Base-by-base conservation (phyloP, 2,797 vertebrate genomes). In the Tympanoctomys barrerae region DNA sequence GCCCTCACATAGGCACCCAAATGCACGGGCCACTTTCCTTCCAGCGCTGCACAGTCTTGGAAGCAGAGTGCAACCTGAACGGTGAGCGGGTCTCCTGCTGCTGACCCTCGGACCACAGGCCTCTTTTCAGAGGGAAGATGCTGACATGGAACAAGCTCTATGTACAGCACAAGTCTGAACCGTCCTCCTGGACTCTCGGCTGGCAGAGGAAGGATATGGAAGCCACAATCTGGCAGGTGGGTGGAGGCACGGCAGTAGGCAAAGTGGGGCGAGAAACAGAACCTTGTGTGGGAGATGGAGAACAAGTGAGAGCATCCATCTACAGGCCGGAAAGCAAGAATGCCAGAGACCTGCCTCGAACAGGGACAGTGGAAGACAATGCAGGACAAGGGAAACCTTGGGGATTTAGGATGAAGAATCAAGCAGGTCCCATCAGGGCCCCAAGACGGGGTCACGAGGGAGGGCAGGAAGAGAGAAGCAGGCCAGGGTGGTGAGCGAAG, bases 401-500 rank as follows among this genome's bases (percentile, higher is more conserved):
- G 73, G 54, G 62, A 26, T 42, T 7, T 1, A 31, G 39, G 75
- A 86, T 4, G 14, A 33, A 59, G 59, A 68, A 19, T 21, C 21
- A 11, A n/a, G 71, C 5, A 14, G 22, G 62, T n/a, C 21, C 71
- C 7, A 11, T 64, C 54, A n/a, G 0, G 0, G 46, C 8, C 49
- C n/a, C 10, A 11, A 52, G 3, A 36, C n/a, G 39, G n/a, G 3
- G 2, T 0, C 4, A 61, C 31, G 1, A 5, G 8, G 21, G 16
- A 12, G 39, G 8, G 9, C 39, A 18, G 5, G 1, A 22, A 46
- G 61, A 16, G 31, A 61, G 52, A 42, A 7, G 49, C 13, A 13
- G 70, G 59, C 12, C 36, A 0, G 59, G 12, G 54, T n/a, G 11
- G 3, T 0, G 1, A 26, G 57, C 26, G 22, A 26, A 13, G 46